Evolutionary conservation across 1,140 invertebrate species (phyloP).

Genomic region (Hyles vespertilio): DNA sequence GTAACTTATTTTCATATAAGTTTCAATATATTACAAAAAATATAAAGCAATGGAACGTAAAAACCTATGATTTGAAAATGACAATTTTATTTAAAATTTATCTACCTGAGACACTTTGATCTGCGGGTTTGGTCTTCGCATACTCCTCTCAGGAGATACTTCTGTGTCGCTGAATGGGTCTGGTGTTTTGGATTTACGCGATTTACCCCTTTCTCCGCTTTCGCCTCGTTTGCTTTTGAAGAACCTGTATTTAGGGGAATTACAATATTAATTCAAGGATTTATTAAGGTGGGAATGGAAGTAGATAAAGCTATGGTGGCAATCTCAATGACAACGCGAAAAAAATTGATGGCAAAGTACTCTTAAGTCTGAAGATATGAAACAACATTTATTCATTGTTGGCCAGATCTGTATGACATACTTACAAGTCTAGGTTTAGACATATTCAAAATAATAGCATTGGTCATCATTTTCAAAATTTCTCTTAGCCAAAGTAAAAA

Average conservation of each 20-base stretch:
- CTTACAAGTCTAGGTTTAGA: too few species aligned
- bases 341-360: too few species aligned
- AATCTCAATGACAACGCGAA: too few species aligned
- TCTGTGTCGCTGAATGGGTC: conserved; percentile 78
- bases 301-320: too few species aligned
- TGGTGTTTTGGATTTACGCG: conserved; percentile 82
- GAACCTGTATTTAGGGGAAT: conserved; percentile 76
- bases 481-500: too few species aligned
- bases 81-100: background rate
- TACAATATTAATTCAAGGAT: conserved; percentile 9
- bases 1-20: too few species aligned
- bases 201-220: conserved; percentile 78
- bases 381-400: too few species aligned
- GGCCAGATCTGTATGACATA: too few species aligned
- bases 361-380: too few species aligned
- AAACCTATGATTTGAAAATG: background rate
- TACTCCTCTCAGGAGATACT: conserved; percentile 66
- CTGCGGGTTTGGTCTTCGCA: conserved; percentile 67
- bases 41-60: background rate
- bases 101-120: conserved; percentile 78
- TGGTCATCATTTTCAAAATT: too few species aligned
- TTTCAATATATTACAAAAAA: too few species aligned
- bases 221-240: conserved; percentile 86
- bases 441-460: too few species aligned
- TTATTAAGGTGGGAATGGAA: conserved; percentile 2